Percentiles rank a stretch among this genome's conserved stretches.
Evolutionary conservation across 2,797 vertebrate species (phyloP).

Genomic region (Propithecus perrieri): DNA sequence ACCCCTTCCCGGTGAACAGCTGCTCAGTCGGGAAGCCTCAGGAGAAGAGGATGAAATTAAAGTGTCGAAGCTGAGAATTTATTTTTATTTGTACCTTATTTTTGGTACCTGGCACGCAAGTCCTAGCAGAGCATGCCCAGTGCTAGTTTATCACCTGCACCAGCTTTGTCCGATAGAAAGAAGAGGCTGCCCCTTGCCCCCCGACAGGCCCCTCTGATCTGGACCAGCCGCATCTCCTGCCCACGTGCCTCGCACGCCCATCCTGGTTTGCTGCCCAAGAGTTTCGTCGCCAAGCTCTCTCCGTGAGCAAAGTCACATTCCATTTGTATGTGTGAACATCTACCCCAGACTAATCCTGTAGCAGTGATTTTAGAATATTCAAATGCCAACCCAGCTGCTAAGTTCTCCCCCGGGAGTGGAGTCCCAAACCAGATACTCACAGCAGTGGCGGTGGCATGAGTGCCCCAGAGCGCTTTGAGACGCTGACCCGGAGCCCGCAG

Average conservation of each 20-base stretch:
- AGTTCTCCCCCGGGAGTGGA: background rate
- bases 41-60: background rate
- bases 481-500: background rate
- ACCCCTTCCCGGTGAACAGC: background rate
- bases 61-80: background rate
- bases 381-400: background rate
- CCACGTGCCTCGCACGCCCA: background rate
- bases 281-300: background rate
- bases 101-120: background rate
- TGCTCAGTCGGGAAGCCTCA: background rate
- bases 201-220: background rate
- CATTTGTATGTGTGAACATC: background rate
- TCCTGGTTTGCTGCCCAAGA: background rate
- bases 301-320: background rate
- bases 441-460: fast-evolving
- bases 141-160: background rate
- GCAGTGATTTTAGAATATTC: background rate
- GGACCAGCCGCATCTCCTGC: background rate
- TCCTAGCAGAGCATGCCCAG: background rate
- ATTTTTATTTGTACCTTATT: background rate
- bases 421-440: background rate
- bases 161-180: background rate
- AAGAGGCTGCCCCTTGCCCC: background rate
- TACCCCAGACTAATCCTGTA: background rate
- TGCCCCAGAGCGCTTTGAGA: background rate